These are phyloP conservation scores for Hiodon alosoides DNA, from an alignment of 2,113 vertebrate genomes.

Conservation along the genomic window DNA sequence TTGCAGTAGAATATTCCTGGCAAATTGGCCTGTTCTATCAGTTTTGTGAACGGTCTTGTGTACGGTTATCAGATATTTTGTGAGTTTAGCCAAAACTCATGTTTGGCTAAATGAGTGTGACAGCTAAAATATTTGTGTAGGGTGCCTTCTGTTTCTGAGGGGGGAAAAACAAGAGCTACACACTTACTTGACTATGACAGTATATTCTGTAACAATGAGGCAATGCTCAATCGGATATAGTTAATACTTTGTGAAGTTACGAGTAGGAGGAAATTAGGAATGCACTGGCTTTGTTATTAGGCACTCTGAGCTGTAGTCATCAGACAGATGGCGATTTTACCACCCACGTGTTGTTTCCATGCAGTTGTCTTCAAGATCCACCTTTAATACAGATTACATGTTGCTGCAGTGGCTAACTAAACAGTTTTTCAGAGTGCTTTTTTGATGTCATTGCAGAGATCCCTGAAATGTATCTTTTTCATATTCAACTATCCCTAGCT, in stretches of 20 bases:
- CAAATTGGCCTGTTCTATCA: background rate
- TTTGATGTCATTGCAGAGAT: no score
- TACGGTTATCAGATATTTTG: background rate
- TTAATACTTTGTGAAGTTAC: background rate
- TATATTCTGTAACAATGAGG: background rate
- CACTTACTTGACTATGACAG: background rate
- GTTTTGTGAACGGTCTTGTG: background rate
- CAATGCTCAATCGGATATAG: slow-evolving; percentile 6
- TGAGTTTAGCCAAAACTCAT: background rate
- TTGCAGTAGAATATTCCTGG: no score
- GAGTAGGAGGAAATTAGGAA: slow-evolving; percentile 8
- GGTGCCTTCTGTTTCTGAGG: background rate
- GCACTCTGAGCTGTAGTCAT: background rate
- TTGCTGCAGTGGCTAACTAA: background rate
- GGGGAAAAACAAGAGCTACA: background rate
- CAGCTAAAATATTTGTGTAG: background rate
- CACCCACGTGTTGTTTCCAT: background rate
- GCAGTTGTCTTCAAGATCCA: background rate
- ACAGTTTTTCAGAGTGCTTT: background rate
- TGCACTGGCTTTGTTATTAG: background rate
- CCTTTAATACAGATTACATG: background rate
- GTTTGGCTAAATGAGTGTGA: background rate
- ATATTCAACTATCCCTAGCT: no score
- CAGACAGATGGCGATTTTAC: background rate
- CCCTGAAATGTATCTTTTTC: no score